Conservation (phyloP, 2,888 invertebrate genomes). For the Cerceris ruficornis region DNA sequence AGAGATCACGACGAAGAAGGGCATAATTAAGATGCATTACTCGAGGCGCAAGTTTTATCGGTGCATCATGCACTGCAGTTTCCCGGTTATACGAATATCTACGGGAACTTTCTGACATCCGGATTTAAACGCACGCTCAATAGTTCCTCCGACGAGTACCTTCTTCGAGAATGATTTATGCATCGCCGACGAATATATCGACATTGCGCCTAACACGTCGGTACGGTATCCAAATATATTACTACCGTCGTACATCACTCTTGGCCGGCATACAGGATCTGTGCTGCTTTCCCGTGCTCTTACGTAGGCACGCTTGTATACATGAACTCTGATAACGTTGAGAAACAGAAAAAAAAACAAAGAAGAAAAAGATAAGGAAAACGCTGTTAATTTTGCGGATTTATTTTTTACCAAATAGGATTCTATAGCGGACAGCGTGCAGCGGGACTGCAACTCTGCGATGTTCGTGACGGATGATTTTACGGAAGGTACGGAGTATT, state of each 20-base stretch:
- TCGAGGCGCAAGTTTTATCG: background rate
- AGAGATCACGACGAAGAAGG: background rate
- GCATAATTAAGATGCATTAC: background rate
- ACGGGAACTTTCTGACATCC: conserved; percentile 22
- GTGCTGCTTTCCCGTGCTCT: background rate
- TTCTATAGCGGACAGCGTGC: too few relatives aligned
- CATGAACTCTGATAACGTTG: conserved; percentile 33
- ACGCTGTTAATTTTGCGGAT: too few relatives aligned
- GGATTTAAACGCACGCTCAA: conserved; percentile 25
- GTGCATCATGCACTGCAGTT: background rate
- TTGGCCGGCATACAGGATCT: conserved; percentile 26
- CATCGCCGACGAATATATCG: conserved; percentile 45
- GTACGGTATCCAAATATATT: conserved; percentile 50
- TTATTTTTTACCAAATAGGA: too few relatives aligned
- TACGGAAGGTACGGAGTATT: too few relatives aligned
- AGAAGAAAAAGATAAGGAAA: too few relatives aligned
- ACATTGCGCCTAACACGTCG: conserved; percentile 42
- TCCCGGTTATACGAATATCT: background rate
- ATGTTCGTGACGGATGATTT: too few relatives aligned
- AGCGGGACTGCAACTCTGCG: too few relatives aligned
- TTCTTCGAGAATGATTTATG: conserved; percentile 47
- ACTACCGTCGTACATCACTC: conserved; percentile 49
- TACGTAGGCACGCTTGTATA: conserved; percentile 16
- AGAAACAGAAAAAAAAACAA: conserved; percentile 19
- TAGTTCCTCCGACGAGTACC: conserved; percentile 26